Base-by-base conservation (phyloP, 2,113 vertebrate genomes). In the Thomomys bottae region DNA sequence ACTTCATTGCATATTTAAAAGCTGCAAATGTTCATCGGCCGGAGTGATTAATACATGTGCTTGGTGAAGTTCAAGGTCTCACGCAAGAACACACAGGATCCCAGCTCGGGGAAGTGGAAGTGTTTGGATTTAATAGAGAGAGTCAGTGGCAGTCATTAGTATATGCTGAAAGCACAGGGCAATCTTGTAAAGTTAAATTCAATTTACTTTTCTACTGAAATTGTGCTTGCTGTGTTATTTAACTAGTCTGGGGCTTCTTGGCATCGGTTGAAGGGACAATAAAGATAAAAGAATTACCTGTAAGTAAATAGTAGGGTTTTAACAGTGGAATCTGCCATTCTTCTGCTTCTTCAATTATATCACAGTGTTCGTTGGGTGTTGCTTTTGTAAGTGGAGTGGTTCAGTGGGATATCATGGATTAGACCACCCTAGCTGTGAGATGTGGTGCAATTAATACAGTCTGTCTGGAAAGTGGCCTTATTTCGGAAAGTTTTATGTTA, bases 401-500 rank as follows among this genome's bases (percentile, higher is more conserved):
- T 96, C 96, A 97, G 93, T 97, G 93, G 94, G 96, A 90, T 59
- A 32, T 88, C 2, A 42, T 92, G 85, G 94, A 91, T 95, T n/a
- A 91, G 97, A 97, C 98, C 97, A 97, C 98, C 97, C 97, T 92
- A 85, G 96, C 94, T 95, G 95, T 90, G 96, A 94, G 83, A 73
- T 96, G 95, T 96, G 95, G 95, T 96, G 93, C 97, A 97, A 96
- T 98, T 98, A 97, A 98, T 98, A 93, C 91, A 96, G 96, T 96
- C 96, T 98, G 97, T 96, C 96, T 98, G 96, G 97, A 97, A 97
- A 97, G 96, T 94, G 95, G 97, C 94, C 97, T 97, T 98, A 96
- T 98, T 98, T 97, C 89, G 96, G 95, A 97, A 98, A 98, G 93
- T 97, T 98, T 97, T 95, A 97, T 98, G 97, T 97, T 97, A 98